Evolutionary conservation across 2,113 vertebrate genomes (phyloP), one percentile per base, ranked within the genome.

Genomic region (Xenus cinereus): DNA sequence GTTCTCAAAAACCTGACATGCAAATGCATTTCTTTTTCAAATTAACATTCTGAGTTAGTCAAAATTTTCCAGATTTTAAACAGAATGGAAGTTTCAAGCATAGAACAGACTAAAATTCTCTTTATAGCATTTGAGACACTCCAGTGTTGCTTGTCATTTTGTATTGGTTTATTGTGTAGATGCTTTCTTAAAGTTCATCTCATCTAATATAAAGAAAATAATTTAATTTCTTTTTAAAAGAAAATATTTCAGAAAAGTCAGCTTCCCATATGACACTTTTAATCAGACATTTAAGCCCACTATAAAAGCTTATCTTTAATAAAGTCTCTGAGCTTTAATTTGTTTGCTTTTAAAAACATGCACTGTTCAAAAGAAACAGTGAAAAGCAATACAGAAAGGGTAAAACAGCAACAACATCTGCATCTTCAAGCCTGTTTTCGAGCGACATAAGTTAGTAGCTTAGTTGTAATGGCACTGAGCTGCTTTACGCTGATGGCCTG

Each of bases 401-500:
- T 27, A 48, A 85, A 89, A 67, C n/a, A 69, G 35, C 63, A 92
- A 39, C 50, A 89, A 59, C 81, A 92, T 95, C 88, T 93, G 78
- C 46, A 90, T 67, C 87, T 90, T 79, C 41, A 35, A 80, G 46
- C 37, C 41, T 87, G 33, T 90, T 97, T 95, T 64, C 77, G 68
- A 59, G 39, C 4, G 1, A 80, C 56, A 28, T 88, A 93, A 95
- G 88, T 92, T 74, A 90, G 79, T 60, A 90, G 83, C 79, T 96
- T 84, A 94, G 64, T 91, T 96, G 91, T 94, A 94, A 94, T 69
- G 82, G 85, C 59, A 74, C 81, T 74, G 93, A 95, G 83, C 90
- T 89, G 85, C 75, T 96, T 97, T 95, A 90, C 7, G 0, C 33
- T 86, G 92, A 92, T 92, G 83, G 60, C 92, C 92, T 95, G 85